Evolutionary conservation across 37 sponge, comb jelly and placozoan genomes (phyloP).

Genomic region (Ianthella basta): DNA sequence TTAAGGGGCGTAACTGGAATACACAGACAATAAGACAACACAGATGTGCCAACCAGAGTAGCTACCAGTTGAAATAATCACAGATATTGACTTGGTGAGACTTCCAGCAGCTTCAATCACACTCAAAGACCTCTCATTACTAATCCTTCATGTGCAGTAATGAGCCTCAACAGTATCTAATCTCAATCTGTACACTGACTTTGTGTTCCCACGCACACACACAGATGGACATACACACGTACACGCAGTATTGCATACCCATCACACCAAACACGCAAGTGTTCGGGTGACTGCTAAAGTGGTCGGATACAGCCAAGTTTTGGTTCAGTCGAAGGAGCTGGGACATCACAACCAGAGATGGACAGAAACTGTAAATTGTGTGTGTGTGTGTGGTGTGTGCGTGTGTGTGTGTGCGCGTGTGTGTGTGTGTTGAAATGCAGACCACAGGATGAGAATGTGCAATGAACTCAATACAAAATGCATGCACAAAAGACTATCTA

Average conservation of each 20-base stretch:
- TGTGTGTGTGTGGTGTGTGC: not conserved
- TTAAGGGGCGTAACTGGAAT: constrained; percentile 12
- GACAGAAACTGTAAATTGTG: constrained; percentile 85
- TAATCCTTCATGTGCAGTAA: no score
- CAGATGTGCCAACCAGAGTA: not conserved
- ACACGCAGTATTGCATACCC: not conserved
- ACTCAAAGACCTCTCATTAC: no score
- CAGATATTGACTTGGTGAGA: no score
- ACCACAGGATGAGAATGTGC: not conserved
- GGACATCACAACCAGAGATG: constrained; percentile 90
- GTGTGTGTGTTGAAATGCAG: not conserved
- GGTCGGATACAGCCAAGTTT: constrained; percentile 89
- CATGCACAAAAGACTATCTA: constrained; percentile 26
- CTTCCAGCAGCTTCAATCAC: no score
- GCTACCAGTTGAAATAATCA: not conserved
- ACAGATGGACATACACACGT: not conserved
- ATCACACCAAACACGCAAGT: not conserved
- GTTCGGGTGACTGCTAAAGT: no score
- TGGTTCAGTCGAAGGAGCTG: constrained; percentile 82
- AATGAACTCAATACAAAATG: not conserved
- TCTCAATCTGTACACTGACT: no score
- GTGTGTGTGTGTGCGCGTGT: no score
- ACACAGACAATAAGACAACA: not conserved
- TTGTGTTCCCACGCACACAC: not conserved
- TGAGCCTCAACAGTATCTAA: no score